A percentile compares a stretch with the other conserved stretches of the same genome.
These are phyloP conservation scores for Trigoniulus corallinus DNA, from an alignment of 1,140 invertebrate species.

Conservation along the genomic window DNA sequence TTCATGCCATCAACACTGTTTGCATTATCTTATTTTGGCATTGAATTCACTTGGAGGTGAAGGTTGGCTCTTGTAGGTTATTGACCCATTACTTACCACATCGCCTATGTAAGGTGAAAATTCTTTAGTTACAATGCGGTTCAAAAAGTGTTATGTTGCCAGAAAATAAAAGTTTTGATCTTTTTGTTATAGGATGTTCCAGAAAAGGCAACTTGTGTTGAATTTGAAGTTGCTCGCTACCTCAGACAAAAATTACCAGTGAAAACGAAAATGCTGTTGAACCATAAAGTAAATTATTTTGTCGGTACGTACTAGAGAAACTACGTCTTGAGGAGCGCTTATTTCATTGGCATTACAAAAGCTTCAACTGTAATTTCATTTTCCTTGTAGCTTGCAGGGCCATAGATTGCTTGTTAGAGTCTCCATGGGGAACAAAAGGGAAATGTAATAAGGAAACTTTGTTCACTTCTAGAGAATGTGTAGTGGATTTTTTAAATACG, in stretches of 20 bases:
- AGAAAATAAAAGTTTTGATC: too few relatives aligned
- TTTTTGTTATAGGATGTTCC: neutral
- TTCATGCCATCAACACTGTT: too few relatives aligned
- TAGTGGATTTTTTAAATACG: slow-evolving; percentile 58
- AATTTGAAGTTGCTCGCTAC: slow-evolving; percentile 86
- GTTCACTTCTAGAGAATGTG: slow-evolving; percentile 64
- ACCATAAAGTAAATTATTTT: slow-evolving; percentile 93
- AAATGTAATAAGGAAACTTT: slow-evolving; percentile 45
- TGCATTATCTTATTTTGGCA: too few relatives aligned
- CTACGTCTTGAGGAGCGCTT: slow-evolving; percentile 31
- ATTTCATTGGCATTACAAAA: too few relatives aligned
- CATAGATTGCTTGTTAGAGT: slow-evolving; percentile 76
- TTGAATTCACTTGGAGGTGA: too few relatives aligned
- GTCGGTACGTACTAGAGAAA: slow-evolving; percentile 43
- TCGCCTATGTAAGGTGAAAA: too few relatives aligned
- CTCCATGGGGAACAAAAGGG: slow-evolving; percentile 60
- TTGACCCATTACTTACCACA: too few relatives aligned
- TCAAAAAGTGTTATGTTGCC: too few relatives aligned
- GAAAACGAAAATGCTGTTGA: slow-evolving; percentile 87
- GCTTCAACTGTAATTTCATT: neutral
- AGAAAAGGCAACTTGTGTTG: slow-evolving; percentile 71
- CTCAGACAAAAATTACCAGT: slow-evolving; percentile 77
- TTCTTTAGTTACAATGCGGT: too few relatives aligned
- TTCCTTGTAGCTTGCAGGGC: slow-evolving; percentile 48
- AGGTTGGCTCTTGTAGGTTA: too few relatives aligned